phyloP scores from a whole-genome alignment of 2,113 vertebrate species.

The Corydoras sp. region DNA sequence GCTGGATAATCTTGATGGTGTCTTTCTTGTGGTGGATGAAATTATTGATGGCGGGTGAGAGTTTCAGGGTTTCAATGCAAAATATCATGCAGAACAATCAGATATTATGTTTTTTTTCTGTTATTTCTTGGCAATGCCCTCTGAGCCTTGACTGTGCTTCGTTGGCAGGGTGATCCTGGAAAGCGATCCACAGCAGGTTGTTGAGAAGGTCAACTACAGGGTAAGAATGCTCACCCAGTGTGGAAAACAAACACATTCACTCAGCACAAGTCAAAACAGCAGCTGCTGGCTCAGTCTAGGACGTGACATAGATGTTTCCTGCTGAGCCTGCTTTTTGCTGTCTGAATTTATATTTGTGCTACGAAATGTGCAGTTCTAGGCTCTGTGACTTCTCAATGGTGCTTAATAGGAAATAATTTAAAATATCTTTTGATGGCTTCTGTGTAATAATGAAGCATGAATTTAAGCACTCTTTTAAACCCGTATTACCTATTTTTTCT shows the following conservation, averaged over 20 bases:
- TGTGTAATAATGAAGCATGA: no score
- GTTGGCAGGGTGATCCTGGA: constrained; percentile 82
- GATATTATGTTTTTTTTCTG: background rate
- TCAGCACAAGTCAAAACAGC: background rate
- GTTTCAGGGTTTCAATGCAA: background rate
- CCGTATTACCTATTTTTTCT: no score
- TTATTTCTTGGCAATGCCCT: background rate
- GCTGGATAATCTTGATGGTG: constrained; percentile 79
- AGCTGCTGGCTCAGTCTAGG: background rate
- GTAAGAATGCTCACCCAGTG: constrained; percentile 60
- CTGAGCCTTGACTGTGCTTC: constrained; percentile 9
- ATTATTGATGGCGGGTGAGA: constrained; percentile 80
- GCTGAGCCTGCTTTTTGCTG: background rate
- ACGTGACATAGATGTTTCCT: background rate
- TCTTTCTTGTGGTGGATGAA: constrained; percentile 77
- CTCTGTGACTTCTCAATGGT: background rate
- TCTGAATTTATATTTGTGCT: background rate
- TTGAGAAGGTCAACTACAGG: constrained; percentile 84
- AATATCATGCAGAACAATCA: background rate
- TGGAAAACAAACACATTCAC: constrained; percentile 11
- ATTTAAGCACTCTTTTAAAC: no score
- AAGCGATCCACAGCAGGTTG: constrained; percentile 83
- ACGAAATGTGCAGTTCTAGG: background rate
- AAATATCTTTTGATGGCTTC: no score
- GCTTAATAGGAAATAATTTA: no score